Base-by-base conservation (phyloP, 1,140 invertebrate genomes). In the Dolichoris vasculosae region DNA sequence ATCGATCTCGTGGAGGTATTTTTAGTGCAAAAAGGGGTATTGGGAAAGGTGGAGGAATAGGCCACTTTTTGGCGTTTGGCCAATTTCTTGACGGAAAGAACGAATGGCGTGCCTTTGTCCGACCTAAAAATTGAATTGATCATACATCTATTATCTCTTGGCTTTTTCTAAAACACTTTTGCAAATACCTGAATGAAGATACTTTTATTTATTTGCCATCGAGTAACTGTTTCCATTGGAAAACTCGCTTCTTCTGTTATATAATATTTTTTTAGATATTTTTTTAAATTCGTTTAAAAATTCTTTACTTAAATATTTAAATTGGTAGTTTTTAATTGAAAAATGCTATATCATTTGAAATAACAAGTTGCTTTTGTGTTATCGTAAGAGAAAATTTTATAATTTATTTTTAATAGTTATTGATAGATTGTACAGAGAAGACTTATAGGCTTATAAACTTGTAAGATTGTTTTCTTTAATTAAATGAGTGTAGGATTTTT, bases 101-200 rank as follows among this genome's bases (percentile, higher is more conserved):
- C 1, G 32, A 55, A 35, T 38, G 23, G 9, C 63, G 46, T 3
- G 4, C 46, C 67, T 63, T 13, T 30, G n/a, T 13, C 43, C 69
- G 55, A 59, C 23, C 76, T 80, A 86, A 59, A 64, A 76, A 86
- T 82, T 86, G 78, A 69, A 75, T 55, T 55, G 59, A 81, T 86
- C 84, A 71, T 35, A 38, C 78, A 86, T 81, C 76, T 79, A 84
- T 79, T 76, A 79, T 84, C 64, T 51, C 35, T 17, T 4, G 2
- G 32, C 67, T 75, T 73, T 82, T 73, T 71, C 15, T 13, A 11
- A 20, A 51, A 51, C 13, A 43, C 48, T 51, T 55, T 8, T 55
- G 43, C 23, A 7, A n/a, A 43, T 35, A 15, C 6, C 26, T 55
- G 17, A 55, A 26, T 59, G 23, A 26, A 51, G 7, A 17, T 26